phyloP scores from a whole-genome alignment of 1,140 invertebrate species.

The Bombus superbus region DNA sequence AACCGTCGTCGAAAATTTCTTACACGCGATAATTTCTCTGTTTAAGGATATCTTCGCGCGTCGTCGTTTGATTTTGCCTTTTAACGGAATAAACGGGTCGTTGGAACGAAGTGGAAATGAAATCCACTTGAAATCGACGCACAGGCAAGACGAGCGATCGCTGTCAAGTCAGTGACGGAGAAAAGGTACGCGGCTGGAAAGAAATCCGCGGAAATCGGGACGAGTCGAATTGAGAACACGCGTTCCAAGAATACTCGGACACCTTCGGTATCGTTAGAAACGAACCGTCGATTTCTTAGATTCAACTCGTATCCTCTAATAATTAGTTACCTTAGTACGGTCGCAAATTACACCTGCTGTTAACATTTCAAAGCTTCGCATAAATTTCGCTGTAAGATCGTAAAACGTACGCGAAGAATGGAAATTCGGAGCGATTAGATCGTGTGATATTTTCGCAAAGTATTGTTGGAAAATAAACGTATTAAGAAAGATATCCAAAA shows the following conservation, averaged over 20 bases:
- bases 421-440: too few relatives aligned
- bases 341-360: too few relatives aligned
- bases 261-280: not conserved
- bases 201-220: slow-evolving; percentile 21
- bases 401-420: not conserved
- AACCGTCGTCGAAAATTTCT: not conserved
- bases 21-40: not conserved
- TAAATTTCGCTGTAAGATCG: not conserved
- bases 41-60: not conserved
- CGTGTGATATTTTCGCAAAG: too few relatives aligned
- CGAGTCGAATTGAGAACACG: slow-evolving; percentile 1
- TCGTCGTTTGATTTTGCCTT: too few relatives aligned
- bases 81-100: too few relatives aligned
- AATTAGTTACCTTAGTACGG: not conserved
- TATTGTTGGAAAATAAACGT: too few relatives aligned
- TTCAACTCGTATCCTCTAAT: not conserved
- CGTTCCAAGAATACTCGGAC: slow-evolving; percentile 7
- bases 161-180: not conserved
- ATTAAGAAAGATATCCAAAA: too few relatives aligned
- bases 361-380: not conserved
- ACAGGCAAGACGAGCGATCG: too few relatives aligned
- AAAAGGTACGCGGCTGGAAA: not conserved
- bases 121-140: not conserved
- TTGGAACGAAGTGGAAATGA: not conserved
- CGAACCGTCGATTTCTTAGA: not conserved